Evolutionary conservation across 37 sponge, comb jelly and placozoan species (phyloP).

Genomic region (Chondrosia reniformis): DNA sequence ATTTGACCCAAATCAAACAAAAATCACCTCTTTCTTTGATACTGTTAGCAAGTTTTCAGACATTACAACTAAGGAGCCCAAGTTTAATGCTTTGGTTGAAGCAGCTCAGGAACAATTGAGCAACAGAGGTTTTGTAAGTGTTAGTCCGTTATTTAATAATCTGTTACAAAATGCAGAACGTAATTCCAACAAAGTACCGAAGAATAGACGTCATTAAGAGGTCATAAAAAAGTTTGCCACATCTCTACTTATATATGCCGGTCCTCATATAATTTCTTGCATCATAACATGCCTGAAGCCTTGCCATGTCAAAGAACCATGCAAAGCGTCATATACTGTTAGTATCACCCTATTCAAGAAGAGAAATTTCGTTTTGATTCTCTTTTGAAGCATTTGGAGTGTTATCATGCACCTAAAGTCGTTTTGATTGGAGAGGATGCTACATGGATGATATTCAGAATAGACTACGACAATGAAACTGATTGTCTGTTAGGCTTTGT

Average conservation of each 20-base stretch:
- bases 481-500: slow-evolving; percentile 29
- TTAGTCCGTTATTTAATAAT: neutral
- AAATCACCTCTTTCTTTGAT: no score
- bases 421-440: slow-evolving; percentile 39
- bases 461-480: slow-evolving; percentile 18
- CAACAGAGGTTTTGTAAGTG: neutral
- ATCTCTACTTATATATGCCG: slow-evolving; percentile 17
- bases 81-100: neutral
- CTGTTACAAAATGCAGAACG: slow-evolving; percentile 1
- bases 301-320: slow-evolving; percentile 52
- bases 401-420: neutral
- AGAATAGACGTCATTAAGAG: neutral
- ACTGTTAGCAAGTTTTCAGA: no score
- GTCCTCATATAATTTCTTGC: slow-evolving; percentile 38
- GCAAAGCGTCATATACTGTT: slow-evolving; percentile 21
- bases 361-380: slow-evolving; percentile 39
- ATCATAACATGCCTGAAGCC: slow-evolving; percentile 48
- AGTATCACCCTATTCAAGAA: slow-evolving; percentile 43
- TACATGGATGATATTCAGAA: slow-evolving; percentile 15
- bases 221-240: slow-evolving; percentile 5
- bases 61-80: neutral
- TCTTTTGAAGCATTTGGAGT: slow-evolving; percentile 4
- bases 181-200: neutral
- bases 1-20: no score
- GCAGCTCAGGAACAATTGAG: neutral